Evolutionary conservation across 2,113 vertebrate genomes (phyloP), one percentile per base, ranked within the genome.

Genomic region (Mionectes macconnelli): DNA sequence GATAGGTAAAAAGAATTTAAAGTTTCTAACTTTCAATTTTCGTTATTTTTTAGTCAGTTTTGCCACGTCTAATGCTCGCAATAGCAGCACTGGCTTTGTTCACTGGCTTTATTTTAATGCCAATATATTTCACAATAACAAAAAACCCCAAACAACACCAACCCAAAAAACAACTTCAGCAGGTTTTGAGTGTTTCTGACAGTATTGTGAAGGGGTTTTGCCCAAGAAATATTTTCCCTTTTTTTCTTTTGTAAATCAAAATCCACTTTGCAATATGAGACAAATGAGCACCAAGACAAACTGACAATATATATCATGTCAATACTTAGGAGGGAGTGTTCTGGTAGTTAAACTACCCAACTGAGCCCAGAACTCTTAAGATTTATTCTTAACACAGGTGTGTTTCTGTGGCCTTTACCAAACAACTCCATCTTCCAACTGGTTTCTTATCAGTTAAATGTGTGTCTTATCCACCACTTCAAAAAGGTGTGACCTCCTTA

Each of bases 381-480:
- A 74, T 63, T 83, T 86, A 88, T 86, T 81, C 52, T 69, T 68
- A 86, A 83, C 37, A 75, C 82, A 95, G 90, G 92, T 94, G 80
- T 68, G 47, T 2, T 91, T 93, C 76, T 94, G 72, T 70, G 72
- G 73, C 15, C 47, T 31, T 44, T n/a, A 89, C 81, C 75, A 88
- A 95, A 96, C 84, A 76, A 75, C 88, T 94, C 64, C 69, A 81
- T 52, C 83, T 83, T 75, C 90, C 64, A n/a, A 49, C 89, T 91
- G 60, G 39, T 59, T 78, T 72, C 93, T 90, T 95, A 94, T 95
- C 92, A 88, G 56, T 33, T 68, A 86, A 92, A 50, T 22, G 25
- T 78, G 60, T 47, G 33, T 25, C 52, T 89, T 92, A 95, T 75
- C 93, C 90, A 89, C 88, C 80, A 82, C 83, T 90, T 96, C 92